These are phyloP conservation scores for Salminus brasiliensis DNA, from an alignment of 2,113 vertebrate species.

Conservation along the genomic window DNA sequence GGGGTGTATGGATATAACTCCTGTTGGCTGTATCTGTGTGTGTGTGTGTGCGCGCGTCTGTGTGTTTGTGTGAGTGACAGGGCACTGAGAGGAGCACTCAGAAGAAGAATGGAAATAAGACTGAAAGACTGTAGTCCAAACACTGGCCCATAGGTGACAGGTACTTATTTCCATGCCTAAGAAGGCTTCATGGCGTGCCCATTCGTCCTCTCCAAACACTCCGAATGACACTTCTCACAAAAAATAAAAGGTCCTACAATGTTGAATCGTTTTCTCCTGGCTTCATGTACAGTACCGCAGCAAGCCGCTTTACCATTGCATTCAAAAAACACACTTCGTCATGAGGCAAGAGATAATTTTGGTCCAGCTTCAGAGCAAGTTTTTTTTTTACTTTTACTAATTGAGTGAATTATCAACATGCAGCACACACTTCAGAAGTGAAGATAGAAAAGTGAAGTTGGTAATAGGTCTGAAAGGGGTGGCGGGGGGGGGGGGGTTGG, in stretches of 20 bases:
- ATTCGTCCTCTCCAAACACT: background rate
- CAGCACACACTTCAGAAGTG: conserved; percentile 53
- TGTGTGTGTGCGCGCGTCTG: background rate
- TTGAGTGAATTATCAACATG: conserved; percentile 62
- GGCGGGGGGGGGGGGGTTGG: too few relatives aligned
- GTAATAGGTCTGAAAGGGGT: conserved; percentile 60
- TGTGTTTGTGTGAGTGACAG: background rate
- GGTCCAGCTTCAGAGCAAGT: background rate
- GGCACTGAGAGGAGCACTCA: conserved; percentile 24
- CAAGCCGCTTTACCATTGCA: background rate
- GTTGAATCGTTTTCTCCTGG: background rate
- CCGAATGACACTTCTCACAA: background rate
- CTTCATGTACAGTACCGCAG: background rate
- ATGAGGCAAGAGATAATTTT: background rate
- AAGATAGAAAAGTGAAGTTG: conserved; percentile 73
- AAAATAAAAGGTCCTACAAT: background rate
- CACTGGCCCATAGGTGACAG: conserved; percentile 18
- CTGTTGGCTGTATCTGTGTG: background rate
- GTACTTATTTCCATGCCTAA: background rate
- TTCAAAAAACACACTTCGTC: background rate
- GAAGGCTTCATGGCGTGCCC: background rate
- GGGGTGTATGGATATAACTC: background rate
- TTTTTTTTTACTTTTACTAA: conserved; percentile 55
- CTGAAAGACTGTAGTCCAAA: conserved; percentile 29
- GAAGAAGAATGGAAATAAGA: background rate